Evolutionary conservation across 2,113 vertebrate species (phyloP), one percentile per base, ranked within the genome.

Genomic region (Myotis lucifugus): DNA sequence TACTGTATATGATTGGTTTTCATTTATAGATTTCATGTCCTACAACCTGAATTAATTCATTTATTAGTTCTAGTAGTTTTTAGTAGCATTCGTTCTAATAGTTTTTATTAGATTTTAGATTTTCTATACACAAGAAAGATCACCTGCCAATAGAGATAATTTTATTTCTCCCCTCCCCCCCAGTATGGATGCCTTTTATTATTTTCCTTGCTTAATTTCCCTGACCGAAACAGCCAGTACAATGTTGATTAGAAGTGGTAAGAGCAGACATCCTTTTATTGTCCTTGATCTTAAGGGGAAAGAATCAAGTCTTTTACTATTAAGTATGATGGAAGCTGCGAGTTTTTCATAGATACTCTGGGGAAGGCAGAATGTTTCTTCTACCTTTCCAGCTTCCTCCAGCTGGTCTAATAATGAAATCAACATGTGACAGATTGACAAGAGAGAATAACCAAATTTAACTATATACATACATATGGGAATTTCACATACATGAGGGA

Each of bases 51-150:
- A 14, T 79, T 15, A 92, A 92, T 12, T 85, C 17, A 78, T 37
- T 59, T 76, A 32, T 88, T 91, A 78, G 2, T 89, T 73, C 52
- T 85, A 66, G 23, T 40, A 67, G 19, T 74, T 87, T 87, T 88
- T 74, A 81, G 54, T 67, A 66, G 40, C 81, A 59, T 56, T 56
- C 3, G 54, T 56, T 56, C 54, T 56, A 56, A 56, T 56, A 56
- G 54, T 56, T 56, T 56, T 56, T 56, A 3, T 56, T 56, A 23
- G 8, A 23, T 69, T 5, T 4, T n/a, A 64, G 32, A 46, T 54
- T 90, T 94, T 90, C 52, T 91, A 74, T 37, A 69, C 74, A 42
- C 1, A 85, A 72, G 42, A 82, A 82, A 72, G 64, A 74, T 79
- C 21, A 74, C 70, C 40, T 69, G 2, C 50, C 61, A 91, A 23